phyloP scores from a whole-genome alignment of 2,113 vertebrate genomes.

The Notarius quadriscutis region DNA sequence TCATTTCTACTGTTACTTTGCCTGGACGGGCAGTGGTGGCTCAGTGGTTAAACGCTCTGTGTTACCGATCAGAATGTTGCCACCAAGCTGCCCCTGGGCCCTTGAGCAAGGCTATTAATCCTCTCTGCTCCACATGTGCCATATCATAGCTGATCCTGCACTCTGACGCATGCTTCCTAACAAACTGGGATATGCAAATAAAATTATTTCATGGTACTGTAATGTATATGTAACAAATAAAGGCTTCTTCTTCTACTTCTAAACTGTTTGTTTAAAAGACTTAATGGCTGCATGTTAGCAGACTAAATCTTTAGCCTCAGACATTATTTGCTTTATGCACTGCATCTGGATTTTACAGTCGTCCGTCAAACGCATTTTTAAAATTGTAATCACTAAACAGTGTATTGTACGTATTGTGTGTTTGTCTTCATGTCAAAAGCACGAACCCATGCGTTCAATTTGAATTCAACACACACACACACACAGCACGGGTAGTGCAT shows the following conservation, averaged over 20 bases:
- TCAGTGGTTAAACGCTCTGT: background rate
- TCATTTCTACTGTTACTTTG: background rate
- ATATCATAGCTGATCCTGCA: background rate
- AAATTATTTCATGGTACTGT: background rate
- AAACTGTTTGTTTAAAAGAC: background rate
- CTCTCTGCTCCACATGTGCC: background rate
- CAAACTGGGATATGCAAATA: background rate
- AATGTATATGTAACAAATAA: background rate
- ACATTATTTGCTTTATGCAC: background rate
- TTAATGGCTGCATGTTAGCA: background rate
- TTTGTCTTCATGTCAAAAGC: background rate
- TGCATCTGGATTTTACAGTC: background rate
- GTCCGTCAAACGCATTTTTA: background rate
- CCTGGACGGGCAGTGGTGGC: background rate
- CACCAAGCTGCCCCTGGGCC: background rate
- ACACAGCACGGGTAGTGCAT: background rate
- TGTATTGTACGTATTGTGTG: background rate
- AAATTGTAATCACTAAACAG: background rate
- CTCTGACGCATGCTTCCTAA: background rate
- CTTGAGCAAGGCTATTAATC: background rate
- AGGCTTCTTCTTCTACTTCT: background rate
- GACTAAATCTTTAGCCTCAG: background rate
- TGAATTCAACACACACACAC: background rate
- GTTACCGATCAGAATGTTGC: background rate
- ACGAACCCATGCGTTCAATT: background rate